phyloP scores from a whole-genome alignment of 1,140 invertebrate species.

The Trachymyrmex cornetzi region DNA sequence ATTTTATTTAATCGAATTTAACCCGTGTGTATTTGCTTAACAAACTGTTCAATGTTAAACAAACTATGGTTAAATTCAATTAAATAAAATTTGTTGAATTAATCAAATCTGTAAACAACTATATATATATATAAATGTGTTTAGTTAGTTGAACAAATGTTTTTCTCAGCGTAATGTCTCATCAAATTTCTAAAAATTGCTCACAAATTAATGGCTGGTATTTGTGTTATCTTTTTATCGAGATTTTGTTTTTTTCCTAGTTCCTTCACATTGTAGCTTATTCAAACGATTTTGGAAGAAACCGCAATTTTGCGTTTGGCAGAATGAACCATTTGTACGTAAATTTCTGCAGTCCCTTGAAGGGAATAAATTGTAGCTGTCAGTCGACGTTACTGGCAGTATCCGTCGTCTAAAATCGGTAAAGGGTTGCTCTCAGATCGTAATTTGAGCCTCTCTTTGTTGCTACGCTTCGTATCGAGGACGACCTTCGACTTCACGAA shows the following conservation, averaged over 20 bases:
- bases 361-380: slow-evolving; percentile 60
- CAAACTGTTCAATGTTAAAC: no score
- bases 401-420: slow-evolving; percentile 47
- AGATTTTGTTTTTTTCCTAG: not conserved
- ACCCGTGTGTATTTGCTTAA: no score
- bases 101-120: no score
- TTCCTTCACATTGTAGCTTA: not conserved
- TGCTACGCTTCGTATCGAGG: slow-evolving; percentile 56
- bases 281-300: slow-evolving; percentile 27
- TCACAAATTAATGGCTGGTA: not conserved
- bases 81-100: no score
- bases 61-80: no score
- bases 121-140: no score
- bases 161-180: not conserved
- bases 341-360: slow-evolving; percentile 51
- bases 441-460: slow-evolving; percentile 62
- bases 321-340: slow-evolving; percentile 50
- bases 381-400: slow-evolving; percentile 57
- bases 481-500: slow-evolving; percentile 63
- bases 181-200: slow-evolving; percentile 5
- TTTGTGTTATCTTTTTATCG: not conserved
- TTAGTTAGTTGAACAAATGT: no score
- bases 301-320: slow-evolving; percentile 40
- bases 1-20: no score
- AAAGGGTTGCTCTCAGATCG: slow-evolving; percentile 58